A percentile compares a stretch with the other conserved stretches of the same genome.
phyloP scores from a whole-genome alignment of 2,113 vertebrate genomes.

The Aix galericulata region DNA sequence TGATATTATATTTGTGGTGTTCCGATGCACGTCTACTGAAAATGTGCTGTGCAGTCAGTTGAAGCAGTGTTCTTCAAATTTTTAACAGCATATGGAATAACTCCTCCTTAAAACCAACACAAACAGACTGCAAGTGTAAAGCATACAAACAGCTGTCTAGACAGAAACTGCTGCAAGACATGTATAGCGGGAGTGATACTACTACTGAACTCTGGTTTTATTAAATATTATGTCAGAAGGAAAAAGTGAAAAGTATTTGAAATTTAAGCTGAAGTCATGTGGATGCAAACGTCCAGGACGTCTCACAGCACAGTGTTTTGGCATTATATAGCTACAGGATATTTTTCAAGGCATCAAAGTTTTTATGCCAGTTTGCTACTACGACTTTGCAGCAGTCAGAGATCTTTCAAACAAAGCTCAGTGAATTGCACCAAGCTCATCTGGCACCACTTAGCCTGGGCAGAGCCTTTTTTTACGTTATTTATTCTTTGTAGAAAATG shows the following conservation, averaged over 20 bases:
- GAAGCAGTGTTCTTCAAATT: neutral
- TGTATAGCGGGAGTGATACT: neutral
- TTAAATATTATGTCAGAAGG: slow-evolving; percentile 61
- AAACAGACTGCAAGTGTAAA: neutral
- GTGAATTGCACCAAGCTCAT: slow-evolving; percentile 58
- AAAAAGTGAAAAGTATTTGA: slow-evolving; percentile 56
- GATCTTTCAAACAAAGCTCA: slow-evolving; percentile 64
- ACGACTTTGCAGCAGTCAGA: slow-evolving; percentile 39
- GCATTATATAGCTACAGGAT: neutral
- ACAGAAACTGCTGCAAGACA: neutral
- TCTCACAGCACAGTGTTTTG: slow-evolving; percentile 35
- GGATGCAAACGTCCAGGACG: slow-evolving; percentile 29
- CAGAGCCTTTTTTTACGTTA: slow-evolving; percentile 18
- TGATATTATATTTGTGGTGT: neutral
- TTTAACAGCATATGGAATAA: neutral
- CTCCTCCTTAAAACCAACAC: neutral
- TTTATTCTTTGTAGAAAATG: slow-evolving; percentile 64
- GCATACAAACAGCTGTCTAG: slow-evolving; percentile 35
- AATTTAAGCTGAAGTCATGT: slow-evolving; percentile 65
- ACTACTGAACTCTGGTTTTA: slow-evolving; percentile 38
- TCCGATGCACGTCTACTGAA: neutral
- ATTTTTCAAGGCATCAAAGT: slow-evolving; percentile 24
- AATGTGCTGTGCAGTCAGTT: neutral
- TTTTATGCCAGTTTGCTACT: slow-evolving; percentile 46
- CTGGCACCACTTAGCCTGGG: slow-evolving; percentile 64